Evolutionary conservation across 2,797 vertebrate species (phyloP).

Genomic region (Corythornis leucogaster): DNA sequence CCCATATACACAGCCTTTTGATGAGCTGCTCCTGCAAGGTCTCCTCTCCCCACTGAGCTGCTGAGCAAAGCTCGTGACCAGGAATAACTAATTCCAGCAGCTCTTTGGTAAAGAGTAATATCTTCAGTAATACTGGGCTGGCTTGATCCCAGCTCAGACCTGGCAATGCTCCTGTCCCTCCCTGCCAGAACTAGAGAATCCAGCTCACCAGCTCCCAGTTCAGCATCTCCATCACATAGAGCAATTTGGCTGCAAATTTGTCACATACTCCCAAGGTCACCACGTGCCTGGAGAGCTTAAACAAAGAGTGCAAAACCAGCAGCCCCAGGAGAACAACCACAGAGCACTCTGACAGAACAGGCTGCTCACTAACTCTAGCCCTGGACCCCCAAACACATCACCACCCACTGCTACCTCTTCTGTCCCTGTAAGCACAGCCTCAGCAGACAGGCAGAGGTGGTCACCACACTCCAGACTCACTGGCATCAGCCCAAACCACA

Average conservation of each 20-base stretch:
- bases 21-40: background rate
- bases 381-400: background rate
- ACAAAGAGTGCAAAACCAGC: background rate
- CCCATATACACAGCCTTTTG: background rate
- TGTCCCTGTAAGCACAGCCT: background rate
- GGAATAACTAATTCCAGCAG: background rate
- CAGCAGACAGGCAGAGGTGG: background rate
- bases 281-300: background rate
- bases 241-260: background rate
- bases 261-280: constrained; percentile 26
- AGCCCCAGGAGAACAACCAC: fast-evolving
- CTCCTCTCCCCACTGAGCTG: background rate
- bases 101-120: background rate
- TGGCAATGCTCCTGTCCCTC: background rate
- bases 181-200: background rate
- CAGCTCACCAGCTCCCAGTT: background rate
- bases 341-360: background rate
- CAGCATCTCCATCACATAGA: background rate
- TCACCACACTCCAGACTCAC: fast-evolving
- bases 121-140: background rate
- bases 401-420: fast-evolving
- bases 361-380: background rate
- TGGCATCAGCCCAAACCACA: background rate
- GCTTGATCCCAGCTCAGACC: background rate
- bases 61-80: background rate